Conservation (phyloP, 1,140 invertebrate species). For the Drosophila bifasciata region DNA sequence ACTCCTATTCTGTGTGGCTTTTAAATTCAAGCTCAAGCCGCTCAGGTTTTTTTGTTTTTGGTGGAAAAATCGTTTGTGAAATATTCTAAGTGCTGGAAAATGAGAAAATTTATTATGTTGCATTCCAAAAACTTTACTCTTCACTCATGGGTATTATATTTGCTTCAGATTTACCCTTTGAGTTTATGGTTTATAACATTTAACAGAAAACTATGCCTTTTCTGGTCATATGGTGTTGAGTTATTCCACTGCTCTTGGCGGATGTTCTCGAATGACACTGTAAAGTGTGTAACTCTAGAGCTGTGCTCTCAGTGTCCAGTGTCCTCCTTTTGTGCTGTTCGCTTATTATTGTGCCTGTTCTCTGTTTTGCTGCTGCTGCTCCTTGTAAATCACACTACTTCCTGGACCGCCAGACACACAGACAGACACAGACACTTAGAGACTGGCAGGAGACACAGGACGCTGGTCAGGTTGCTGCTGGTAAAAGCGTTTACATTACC, state of each 20-base stretch:
- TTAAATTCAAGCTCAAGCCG: slow-evolving; percentile 21
- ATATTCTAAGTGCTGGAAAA: slow-evolving; percentile 50
- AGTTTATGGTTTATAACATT: slow-evolving; percentile 39
- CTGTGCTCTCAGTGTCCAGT: neutral
- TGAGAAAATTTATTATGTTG: slow-evolving; percentile 40
- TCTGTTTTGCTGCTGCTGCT: slow-evolving; percentile 30
- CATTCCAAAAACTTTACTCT: slow-evolving; percentile 11
- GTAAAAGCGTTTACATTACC: slow-evolving; percentile 6
- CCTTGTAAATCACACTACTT: slow-evolving; percentile 80
- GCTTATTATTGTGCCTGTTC: slow-evolving; percentile 63
- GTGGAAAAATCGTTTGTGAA: neutral
- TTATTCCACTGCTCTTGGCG: slow-evolving; percentile 23
- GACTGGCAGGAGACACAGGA: neutral
- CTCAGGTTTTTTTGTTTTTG: slow-evolving; percentile 4
- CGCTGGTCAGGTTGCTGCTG: too few species aligned
- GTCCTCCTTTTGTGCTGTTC: slow-evolving; percentile 13
- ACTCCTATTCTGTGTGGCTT: slow-evolving; percentile 17
- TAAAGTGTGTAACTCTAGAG: slow-evolving; percentile 30
- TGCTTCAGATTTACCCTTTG: slow-evolving; percentile 11
- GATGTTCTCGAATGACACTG: slow-evolving; percentile 47
- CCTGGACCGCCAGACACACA: slow-evolving; percentile 49
- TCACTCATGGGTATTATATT: neutral
- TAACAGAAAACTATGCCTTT: slow-evolving; percentile 39
- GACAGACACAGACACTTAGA: slow-evolving; percentile 28
- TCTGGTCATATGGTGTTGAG: slow-evolving; percentile 12